Percentiles rank a stretch among this genome's conserved stretches.
Conservation (phyloP, 2,797 vertebrate genomes). For the Microcaecilia unicolor region DNA sequence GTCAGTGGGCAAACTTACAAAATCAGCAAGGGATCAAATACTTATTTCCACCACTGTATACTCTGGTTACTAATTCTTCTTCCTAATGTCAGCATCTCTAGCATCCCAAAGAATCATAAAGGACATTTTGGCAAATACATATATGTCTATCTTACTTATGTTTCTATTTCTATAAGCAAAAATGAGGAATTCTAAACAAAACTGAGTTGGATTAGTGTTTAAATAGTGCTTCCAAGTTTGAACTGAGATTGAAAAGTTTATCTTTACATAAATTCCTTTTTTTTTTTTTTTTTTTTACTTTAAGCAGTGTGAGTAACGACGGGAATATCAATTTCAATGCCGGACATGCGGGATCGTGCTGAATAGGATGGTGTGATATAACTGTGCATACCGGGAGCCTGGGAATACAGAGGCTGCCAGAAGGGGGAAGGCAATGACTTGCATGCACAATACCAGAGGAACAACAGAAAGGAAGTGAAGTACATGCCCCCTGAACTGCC, state of each 20-base stretch:
- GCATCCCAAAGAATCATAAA: no score
- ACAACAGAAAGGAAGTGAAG: conserved; percentile 73
- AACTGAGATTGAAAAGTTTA: background rate
- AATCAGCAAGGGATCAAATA: no score
- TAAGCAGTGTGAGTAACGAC: conserved; percentile 72
- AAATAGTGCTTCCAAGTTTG: no score
- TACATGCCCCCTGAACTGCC: conserved; percentile 85
- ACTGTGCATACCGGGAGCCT: conserved; percentile 53
- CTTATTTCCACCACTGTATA: no score
- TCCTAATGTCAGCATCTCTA: no score
- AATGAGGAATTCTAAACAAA: no score
- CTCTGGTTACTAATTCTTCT: no score
- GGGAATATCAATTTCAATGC: conserved; percentile 93
- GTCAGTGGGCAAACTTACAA: no score
- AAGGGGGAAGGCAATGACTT: conserved; percentile 90
- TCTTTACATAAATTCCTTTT: background rate
- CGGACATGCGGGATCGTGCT: conserved; percentile 79
- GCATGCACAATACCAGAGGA: conserved; percentile 95
- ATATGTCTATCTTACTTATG: no score
- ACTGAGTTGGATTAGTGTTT: no score
- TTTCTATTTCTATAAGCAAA: no score
- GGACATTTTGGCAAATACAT: no score
- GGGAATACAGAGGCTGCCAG: conserved; percentile 79
- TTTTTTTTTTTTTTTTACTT: background rate
- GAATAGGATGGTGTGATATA: conserved; percentile 71